Evolutionary conservation across 2,797 vertebrate species (phyloP).

Genomic region (Nyctibius grandis): DNA sequence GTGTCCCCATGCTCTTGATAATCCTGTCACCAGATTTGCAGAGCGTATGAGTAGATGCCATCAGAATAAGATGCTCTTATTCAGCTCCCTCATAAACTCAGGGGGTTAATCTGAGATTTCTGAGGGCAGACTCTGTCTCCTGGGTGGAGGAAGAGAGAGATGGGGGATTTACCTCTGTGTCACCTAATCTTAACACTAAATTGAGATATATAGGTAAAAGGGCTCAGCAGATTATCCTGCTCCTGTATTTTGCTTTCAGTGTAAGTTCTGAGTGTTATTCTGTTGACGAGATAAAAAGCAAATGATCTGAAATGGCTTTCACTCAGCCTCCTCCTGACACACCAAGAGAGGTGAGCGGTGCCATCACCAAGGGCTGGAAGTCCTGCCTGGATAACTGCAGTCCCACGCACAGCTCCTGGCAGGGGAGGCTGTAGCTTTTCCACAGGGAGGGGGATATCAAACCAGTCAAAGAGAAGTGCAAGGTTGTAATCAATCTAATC

Average conservation of each 20-base stretch:
- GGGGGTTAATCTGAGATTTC: neutral
- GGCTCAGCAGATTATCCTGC: fast-evolving
- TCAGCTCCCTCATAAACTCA: neutral
- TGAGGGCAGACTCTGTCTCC: neutral
- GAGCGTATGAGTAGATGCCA: neutral
- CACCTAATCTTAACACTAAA: neutral
- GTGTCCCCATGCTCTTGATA: neutral
- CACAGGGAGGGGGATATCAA: neutral
- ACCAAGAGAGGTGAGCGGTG: neutral
- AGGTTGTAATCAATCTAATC: neutral
- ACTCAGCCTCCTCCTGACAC: neutral
- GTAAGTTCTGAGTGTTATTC: neutral
- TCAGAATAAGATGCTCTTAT: neutral
- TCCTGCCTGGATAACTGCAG: neutral
- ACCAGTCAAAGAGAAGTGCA: neutral
- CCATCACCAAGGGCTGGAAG: neutral
- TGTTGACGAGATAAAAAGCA: neutral
- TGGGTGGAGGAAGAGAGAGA: neutral
- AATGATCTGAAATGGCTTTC: neutral
- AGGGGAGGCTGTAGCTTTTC: neutral
- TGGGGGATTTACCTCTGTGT: neutral
- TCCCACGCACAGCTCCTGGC: neutral
- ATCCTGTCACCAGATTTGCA: neutral
- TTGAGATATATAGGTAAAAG: neutral
- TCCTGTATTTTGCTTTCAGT: neutral